Conservation (phyloP, 2,113 vertebrate species). For the Ptychochromis oligacanthus region DNA sequence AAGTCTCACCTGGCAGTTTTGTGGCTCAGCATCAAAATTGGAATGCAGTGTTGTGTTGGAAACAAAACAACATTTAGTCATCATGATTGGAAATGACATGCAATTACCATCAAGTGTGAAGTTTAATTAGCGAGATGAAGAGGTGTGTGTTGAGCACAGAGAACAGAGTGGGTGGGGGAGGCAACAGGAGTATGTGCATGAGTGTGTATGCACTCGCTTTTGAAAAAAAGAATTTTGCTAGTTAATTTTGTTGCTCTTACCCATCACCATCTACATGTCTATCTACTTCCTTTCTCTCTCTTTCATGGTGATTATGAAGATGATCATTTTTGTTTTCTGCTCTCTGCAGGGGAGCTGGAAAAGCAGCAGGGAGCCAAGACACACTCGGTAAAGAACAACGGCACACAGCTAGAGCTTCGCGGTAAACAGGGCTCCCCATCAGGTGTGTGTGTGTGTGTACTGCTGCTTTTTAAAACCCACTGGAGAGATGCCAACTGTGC, state of each 20-base stretch:
- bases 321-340: slow-evolving; percentile 26
- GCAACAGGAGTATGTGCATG: background rate
- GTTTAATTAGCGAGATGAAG: slow-evolving; percentile 58
- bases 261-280: background rate
- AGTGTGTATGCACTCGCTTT: background rate
- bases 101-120: slow-evolving; percentile 69
- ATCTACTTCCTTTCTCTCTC: background rate
- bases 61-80: slow-evolving; percentile 58
- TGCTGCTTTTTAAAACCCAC: slow-evolving; percentile 4
- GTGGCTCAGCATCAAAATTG: slow-evolving; percentile 12
- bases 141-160: slow-evolving; percentile 26
- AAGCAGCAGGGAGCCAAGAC: slow-evolving; percentile 92
- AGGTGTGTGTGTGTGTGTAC: slow-evolving; percentile 75
- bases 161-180: background rate
- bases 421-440: slow-evolving; percentile 88
- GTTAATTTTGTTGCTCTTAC: slow-evolving; percentile 22
- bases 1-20: slow-evolving; percentile 13
- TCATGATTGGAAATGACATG: slow-evolving; percentile 64
- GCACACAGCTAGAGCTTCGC: slow-evolving; percentile 88
- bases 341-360: slow-evolving; percentile 91
- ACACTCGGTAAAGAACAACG: slow-evolving; percentile 86
- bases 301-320: slow-evolving; percentile 24
- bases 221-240: background rate
- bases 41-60: slow-evolving; percentile 23
- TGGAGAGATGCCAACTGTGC: background rate